Conservation (phyloP, 35 echinoderm and acorn worm species). For the Ophioderma brevispina region DNA sequence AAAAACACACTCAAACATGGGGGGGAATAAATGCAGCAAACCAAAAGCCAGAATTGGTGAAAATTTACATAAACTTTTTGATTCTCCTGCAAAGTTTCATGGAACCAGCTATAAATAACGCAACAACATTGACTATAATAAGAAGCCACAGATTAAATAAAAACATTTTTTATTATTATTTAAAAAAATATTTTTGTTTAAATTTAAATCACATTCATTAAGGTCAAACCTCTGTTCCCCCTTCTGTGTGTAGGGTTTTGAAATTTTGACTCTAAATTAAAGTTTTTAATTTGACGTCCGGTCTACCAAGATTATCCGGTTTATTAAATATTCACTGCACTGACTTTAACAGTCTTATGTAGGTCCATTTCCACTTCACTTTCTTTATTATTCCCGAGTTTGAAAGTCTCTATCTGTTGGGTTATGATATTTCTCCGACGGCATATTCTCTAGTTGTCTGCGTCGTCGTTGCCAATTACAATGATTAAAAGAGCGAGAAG, state of each 20-base stretch:
- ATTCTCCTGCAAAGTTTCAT: no score
- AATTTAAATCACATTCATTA: no score
- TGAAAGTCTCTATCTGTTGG: background rate
- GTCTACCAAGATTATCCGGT: conserved; percentile 68
- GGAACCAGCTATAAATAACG: no score
- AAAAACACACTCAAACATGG: no score
- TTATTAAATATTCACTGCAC: conserved; percentile 86
- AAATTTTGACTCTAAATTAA: conserved; percentile 88
- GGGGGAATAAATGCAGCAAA: no score
- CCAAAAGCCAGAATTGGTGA: no score
- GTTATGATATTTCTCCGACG: background rate
- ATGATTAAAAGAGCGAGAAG: conserved; percentile 54
- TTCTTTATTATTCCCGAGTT: background rate
- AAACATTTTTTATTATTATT: no score
- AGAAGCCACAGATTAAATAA: no score
- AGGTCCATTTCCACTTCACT: conserved; percentile 85
- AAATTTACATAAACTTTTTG: no score
- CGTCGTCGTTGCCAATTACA: conserved; percentile 31
- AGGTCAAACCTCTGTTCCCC: conserved; percentile 89
- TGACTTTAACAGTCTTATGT: conserved; percentile 87
- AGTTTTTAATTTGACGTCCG: conserved; percentile 84
- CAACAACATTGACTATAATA: no score
- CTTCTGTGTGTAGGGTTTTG: conserved; percentile 34
- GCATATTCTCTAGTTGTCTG: background rate
- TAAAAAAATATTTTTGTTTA: background rate